Percentiles rank a stretch among this genome's conserved stretches.
These are phyloP conservation scores for Agrochola lota DNA, from an alignment of 2,888 invertebrate species.

Conservation along the genomic window DNA sequence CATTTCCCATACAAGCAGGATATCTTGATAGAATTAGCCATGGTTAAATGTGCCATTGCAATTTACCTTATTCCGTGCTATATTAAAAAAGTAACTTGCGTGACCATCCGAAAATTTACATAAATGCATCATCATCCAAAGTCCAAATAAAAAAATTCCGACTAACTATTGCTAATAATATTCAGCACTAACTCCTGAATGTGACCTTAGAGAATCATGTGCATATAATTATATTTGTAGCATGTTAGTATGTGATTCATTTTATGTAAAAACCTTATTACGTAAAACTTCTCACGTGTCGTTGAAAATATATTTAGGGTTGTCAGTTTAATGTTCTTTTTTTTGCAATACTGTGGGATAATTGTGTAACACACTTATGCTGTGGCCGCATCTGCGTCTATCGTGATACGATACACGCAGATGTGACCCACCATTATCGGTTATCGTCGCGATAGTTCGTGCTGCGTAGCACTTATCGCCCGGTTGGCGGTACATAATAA, in stretches of 20 bases:
- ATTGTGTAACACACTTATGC: too few relatives aligned
- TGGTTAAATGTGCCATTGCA: not conserved
- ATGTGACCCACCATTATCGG: too few relatives aligned
- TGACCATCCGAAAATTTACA: conserved; percentile 7
- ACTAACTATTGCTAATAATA: not conserved
- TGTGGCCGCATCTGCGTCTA: too few relatives aligned
- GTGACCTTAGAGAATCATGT: conserved; percentile 40
- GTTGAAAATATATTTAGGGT: conserved; percentile 31
- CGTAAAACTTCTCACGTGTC: conserved; percentile 32
- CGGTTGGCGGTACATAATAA: too few relatives aligned
- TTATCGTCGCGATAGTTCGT: too few relatives aligned
- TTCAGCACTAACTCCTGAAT: conserved; percentile 21
- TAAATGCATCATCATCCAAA: conserved; percentile 16
- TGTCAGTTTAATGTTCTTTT: conserved; percentile 15
- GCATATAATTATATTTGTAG: conserved; percentile 34
- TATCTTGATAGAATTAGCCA: not conserved
- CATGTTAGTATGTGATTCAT: conserved; percentile 60
- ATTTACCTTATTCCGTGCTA: not conserved
- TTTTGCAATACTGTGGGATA: not conserved
- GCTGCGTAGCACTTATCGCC: too few relatives aligned
- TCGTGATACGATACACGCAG: too few relatives aligned
- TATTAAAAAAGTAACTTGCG: conserved; percentile 1
- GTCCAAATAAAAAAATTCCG: not conserved
- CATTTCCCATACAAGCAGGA: too few relatives aligned
- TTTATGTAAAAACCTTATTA: conserved; percentile 51